phyloP scores from a whole-genome alignment of 2,888 invertebrate genomes.

The Eledona agricola region DNA sequence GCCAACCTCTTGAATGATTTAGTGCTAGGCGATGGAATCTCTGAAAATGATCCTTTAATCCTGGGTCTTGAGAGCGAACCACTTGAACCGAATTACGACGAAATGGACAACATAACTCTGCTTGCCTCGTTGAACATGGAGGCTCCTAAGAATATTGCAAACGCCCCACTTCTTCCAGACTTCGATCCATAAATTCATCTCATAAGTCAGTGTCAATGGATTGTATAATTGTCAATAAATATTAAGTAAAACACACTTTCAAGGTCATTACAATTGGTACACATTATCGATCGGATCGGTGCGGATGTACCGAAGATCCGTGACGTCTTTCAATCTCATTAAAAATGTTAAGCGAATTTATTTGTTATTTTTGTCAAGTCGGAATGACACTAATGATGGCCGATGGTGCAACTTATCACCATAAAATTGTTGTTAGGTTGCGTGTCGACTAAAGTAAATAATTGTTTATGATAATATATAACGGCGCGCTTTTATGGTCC shows the following conservation, averaged over 20 bases:
- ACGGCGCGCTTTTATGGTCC: conserved; percentile 19
- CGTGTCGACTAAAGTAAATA: conserved; percentile 24
- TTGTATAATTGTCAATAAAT: conserved; percentile 29
- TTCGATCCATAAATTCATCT: conserved; percentile 40
- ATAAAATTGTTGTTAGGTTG: conserved; percentile 8
- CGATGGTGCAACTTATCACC: background rate
- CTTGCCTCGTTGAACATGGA: conserved; percentile 58
- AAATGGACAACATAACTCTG: conserved; percentile 61
- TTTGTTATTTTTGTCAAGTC: too few relatives aligned
- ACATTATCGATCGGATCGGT: conserved; percentile 11
- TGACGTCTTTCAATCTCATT: conserved; percentile 23
- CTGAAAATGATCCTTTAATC: conserved; percentile 33
- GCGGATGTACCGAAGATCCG: conserved; percentile 17
- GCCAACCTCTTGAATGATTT: conserved; percentile 37
- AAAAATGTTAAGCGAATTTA: conserved; percentile 5
- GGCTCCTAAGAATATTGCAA: conserved; percentile 34
- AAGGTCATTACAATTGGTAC: conserved; percentile 31
- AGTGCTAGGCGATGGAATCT: conserved; percentile 12
- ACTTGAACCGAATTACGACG: conserved; percentile 59
- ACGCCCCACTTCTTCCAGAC: conserved; percentile 46
- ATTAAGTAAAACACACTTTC: conserved; percentile 14
- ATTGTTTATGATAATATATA: conserved; percentile 32
- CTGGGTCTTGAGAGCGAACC: conserved; percentile 32
- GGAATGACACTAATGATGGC: too few relatives aligned
- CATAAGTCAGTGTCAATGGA: conserved; percentile 9